Base-by-base conservation (phyloP, 1,140 invertebrate species). In the Sinonovacula constricta region DNA sequence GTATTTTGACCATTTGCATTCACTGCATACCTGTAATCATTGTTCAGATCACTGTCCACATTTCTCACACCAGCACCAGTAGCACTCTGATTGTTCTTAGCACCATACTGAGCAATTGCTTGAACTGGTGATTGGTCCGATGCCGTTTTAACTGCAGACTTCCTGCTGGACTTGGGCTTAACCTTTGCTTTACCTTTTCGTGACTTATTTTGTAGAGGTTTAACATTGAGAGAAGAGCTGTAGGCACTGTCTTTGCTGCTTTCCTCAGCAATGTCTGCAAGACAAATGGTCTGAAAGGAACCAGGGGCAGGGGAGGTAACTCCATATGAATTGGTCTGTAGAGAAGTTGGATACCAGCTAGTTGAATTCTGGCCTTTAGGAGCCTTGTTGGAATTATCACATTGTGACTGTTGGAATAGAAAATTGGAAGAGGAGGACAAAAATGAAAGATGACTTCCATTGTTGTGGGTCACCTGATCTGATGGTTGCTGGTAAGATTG, bases 181-280 rank as follows among this genome's bases (percentile, higher is more conserved):
- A 18, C 18, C 18, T 49, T 7, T 7, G 7, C 7, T 7, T 7
- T 18, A 49, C 26, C 26, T 54, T 4, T 54, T 3, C 4, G 4
- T 54, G 18, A 5, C 3, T 54, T 22, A 24, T 18, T 54, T n/a
- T 4, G n/a, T 18, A 54, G n/a, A n/a, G n/a, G n/a, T n/a, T n/a
- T n/a, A 54, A 54, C 18, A 54, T 54, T 54, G 26, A 5, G 26
- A 54, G 3, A 5, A 54, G 3, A 4, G 26, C 18, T 5, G 26
- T 7, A 54, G 53, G n/a, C 53, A 54, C 3, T 54, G 18, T 18
- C 30, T 22, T 34, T 56, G n/a, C 31, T 34, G 18, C n/a, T n/a
- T n/a, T n/a, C n/a, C n/a, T 68, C 66, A 45, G 66, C 49, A 54
- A 68, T 68, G 15, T 68, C 49, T n/a, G 66, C 53, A 49, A 56